Base-by-base conservation (phyloP, 2,113 vertebrate species). In the Aplodontia rufa region DNA sequence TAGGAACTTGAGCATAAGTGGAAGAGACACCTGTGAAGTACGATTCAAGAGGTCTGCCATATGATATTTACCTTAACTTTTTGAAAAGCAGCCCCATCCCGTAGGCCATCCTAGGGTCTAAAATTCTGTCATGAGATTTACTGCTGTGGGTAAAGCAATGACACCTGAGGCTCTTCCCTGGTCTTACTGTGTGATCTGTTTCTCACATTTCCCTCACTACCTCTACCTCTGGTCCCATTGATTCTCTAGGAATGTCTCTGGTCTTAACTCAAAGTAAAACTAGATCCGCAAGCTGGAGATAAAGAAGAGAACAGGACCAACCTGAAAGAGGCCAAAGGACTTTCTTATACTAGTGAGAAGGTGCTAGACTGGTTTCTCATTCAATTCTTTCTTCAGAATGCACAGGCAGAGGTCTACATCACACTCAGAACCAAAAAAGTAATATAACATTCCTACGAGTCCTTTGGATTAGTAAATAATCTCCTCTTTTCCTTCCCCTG, bases 241-340 rank as follows among this genome's bases (percentile, higher is more conserved):
- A 87, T 85, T 58, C 82, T 87, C 80, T 68, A 80, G 71, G 8
- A 90, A 79, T 40, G 11, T 92, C 72, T 80, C 62, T n/a, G 20
- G 81, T 87, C 40, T 37, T 11, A 53, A n/a, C 40, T 37, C 64
- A 81, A 76, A 79, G 64, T 58, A 79, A 96, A 78, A 79, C 45
- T 2, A 84, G 16, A 74, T 71, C n/a, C 83, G 5, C 4, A 49
- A 35, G 1, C 60, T 35, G 12, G 4, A 79, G 30, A 47, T 60
- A 58, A 66, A 69, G 20, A 72, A 79, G n/a, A 62, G 13, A 55
- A 24, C 58, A 8, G n/a, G 64, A 49, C 24, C 87, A 80, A 55
- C 8, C 49, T n/a, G 2, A 16, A 80, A 37, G 58, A 42, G 76
- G 37, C 6, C 17, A 42, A 13, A 55, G 64, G 51, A 14, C 40